phyloP scores from a whole-genome alignment of 2,888 invertebrate species.

The Rutpela maculata region DNA sequence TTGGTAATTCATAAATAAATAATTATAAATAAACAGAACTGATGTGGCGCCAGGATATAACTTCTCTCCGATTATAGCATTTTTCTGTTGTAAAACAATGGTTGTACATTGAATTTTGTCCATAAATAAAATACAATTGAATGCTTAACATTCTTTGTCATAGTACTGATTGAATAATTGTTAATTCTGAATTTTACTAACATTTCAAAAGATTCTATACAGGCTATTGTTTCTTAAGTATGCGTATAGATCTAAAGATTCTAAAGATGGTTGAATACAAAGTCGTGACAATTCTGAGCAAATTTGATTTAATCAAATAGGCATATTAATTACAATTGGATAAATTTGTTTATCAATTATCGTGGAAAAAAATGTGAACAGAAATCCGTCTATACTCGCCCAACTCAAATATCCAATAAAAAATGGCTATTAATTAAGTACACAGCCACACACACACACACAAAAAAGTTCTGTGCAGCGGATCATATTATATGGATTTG shows the following conservation, averaged over 20 bases:
- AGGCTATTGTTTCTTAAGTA: background rate
- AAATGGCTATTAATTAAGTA: too few species aligned
- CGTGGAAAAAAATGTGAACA: too few species aligned
- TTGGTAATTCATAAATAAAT: slow-evolving; percentile 31
- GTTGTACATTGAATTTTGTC: background rate
- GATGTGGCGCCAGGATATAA: slow-evolving; percentile 2
- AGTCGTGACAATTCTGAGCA: too few species aligned
- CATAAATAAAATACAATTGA: slow-evolving; percentile 4
- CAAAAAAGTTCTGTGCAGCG: too few species aligned
- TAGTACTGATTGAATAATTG: background rate
- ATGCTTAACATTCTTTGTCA: background rate
- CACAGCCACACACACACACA: too few species aligned
- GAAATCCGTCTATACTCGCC: too few species aligned
- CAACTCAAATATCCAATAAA: too few species aligned
- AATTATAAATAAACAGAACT: slow-evolving; percentile 17
- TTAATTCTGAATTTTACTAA: background rate
- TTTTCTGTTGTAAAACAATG: background rate
- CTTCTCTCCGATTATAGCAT: background rate
- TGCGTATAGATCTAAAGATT: background rate
- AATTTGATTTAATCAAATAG: too few species aligned
- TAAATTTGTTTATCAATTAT: too few species aligned
- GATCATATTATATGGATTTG: too few species aligned
- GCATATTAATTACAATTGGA: too few species aligned
- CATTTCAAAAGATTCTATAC: background rate
- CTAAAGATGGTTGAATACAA: too few species aligned